These are phyloP conservation scores for Chymomyza caudatula DNA, from an alignment of 2,888 invertebrate species.

Conservation along the genomic window DNA sequence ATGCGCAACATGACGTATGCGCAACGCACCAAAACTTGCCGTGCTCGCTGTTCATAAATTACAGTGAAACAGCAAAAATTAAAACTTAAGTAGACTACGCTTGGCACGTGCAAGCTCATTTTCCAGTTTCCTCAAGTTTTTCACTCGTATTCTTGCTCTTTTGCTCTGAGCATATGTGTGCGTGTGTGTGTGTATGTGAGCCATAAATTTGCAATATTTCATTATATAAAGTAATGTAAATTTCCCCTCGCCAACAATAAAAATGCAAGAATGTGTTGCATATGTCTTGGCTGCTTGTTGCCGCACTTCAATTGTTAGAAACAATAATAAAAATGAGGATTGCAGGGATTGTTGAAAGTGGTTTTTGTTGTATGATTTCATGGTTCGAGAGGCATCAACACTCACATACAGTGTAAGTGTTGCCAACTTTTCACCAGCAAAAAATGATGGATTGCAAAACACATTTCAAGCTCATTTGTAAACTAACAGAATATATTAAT, in stretches of 20 bases:
- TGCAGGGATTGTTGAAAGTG: not conserved
- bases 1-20: not conserved
- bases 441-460: too few relatives aligned
- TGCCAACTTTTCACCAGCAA: not conserved
- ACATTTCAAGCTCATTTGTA: too few relatives aligned
- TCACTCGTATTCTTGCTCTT: not conserved
- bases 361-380: not conserved
- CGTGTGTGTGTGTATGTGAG: not conserved
- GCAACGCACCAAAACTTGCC: not conserved
- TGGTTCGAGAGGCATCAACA: not conserved
- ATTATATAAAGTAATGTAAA: not conserved
- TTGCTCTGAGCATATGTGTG: not conserved
- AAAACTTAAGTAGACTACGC: not conserved
- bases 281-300: not conserved
- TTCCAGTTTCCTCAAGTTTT: not conserved
- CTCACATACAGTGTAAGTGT: not conserved
- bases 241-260: not conserved
- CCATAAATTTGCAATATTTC: not conserved
- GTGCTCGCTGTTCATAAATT: not conserved
- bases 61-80: not conserved
- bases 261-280: not conserved
- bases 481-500: too few relatives aligned
- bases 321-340: slow-evolving; percentile 33
- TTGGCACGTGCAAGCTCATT: not conserved
- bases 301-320: not conserved